Evolutionary conservation across 92 coral and sea anemone species (phyloP), one percentile per base, ranked within the genome.

Genomic region (Porites rus): DNA sequence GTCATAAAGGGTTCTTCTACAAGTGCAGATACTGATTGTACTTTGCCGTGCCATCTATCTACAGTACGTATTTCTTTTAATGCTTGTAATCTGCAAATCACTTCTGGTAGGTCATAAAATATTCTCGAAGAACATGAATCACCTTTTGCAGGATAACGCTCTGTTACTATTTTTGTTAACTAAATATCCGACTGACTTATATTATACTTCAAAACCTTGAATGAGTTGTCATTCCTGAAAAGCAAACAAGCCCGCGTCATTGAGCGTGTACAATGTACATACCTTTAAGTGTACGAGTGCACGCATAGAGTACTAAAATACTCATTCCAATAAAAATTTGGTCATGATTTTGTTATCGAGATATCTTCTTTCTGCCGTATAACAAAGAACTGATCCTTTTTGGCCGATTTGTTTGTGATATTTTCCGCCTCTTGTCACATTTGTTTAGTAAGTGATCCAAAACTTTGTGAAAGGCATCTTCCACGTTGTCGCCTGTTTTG

Each of bases 391-490:
- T 81, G 58, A 81, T 28, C 19, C 75, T 81, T 25, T 43, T 81
- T 4, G 51, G 28, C 0, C 12, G 69, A 8, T 54, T 25, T 56
- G 11, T 10, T 56, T 56, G 61, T 25, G 11, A 6, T 81, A 76
- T 1, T 18, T 31, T 28, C 9, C 22, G 53, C 13, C 12, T 46
- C 21, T 74, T 74, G 64, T 6, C 11, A n/a, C 2, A 9, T 51
- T 50, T 58, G 52, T 58, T 54, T 7, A 83, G 43, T 6, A 81
- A 51, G 17, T 14, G 51, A 10, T 83, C 87, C 69, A 94, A 79
- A 51, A 93, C 79, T 61, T 83, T 77, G 16, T 75, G 38, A 66
- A 94, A 94, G 17, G 87, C 75, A 7, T 88, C 94, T 22, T 84
- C 78, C 0, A 94, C 92, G 54, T 85, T 81, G 22, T 20, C 72